Conservation (phyloP, 2,888 invertebrate genomes). For the Steinernema hermaphroditum region DNA sequence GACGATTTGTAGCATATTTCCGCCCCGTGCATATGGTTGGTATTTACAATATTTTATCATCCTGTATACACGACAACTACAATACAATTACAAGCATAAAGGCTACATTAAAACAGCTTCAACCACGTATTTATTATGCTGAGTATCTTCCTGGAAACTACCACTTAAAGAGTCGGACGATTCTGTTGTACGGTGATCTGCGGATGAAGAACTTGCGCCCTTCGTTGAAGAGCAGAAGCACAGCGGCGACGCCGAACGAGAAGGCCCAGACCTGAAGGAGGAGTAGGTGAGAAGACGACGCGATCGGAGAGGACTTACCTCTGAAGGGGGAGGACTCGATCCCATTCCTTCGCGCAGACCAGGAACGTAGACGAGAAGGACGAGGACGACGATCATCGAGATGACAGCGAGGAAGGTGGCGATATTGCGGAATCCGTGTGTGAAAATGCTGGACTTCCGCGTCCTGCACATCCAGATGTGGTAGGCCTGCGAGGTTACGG, state of each 20-base stretch:
- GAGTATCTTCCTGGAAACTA: conserved; percentile 26
- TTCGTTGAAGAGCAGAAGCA: conserved; percentile 48
- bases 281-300: neutral
- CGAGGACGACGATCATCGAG: conserved; percentile 36
- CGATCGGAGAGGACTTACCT: conserved; percentile 32
- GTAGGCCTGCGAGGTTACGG: conserved; percentile 41
- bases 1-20: too few relatives aligned
- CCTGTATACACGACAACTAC: conserved; percentile 7
- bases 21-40: too few relatives aligned
- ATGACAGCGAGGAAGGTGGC: conserved; percentile 33
- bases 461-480: conserved; percentile 47
- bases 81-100: neutral
- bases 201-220: conserved; percentile 45
- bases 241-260: conserved; percentile 45
- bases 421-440: conserved; percentile 44
- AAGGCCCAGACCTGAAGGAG: conserved; percentile 36
- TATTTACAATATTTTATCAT: too few relatives aligned
- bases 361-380: conserved; percentile 44
- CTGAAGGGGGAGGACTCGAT: conserved; percentile 44
- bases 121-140: conserved; percentile 31
- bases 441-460: conserved; percentile 40
- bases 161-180: conserved; percentile 42
- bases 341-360: conserved; percentile 44
- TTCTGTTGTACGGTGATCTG: conserved; percentile 41
- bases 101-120: conserved; percentile 6